Conservation (phyloP, 1,140 invertebrate species). For the Rhizoglyphus robini region DNA sequence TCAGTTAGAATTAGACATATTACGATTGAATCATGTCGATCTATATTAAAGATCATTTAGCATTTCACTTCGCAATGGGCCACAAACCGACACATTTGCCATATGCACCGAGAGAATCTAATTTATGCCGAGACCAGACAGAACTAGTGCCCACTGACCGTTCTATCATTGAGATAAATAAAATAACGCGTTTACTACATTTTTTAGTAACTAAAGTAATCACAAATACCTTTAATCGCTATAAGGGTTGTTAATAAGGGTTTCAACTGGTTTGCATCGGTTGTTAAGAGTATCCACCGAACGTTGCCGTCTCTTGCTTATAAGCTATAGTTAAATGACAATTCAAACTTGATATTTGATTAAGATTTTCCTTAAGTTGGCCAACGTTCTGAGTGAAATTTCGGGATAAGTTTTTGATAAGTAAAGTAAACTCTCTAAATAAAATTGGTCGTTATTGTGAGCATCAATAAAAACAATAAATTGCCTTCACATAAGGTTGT, state of each 20-base stretch:
- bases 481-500: not conserved
- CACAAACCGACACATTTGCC: no score
- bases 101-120: no score
- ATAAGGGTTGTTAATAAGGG: constrained; percentile 23
- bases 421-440: constrained; percentile 4
- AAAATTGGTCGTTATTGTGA: not conserved
- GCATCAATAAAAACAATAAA: not conserved
- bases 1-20: constrained; percentile 8
- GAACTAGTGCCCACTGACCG: no score
- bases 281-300: constrained; percentile 33
- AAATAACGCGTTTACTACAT: not conserved
- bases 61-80: not conserved
- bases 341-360: not conserved
- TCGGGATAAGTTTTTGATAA: not conserved
- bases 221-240: constrained; percentile 26
- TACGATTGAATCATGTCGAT: constrained; percentile 2
- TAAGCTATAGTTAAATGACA: constrained; percentile 29
- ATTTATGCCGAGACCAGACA: not conserved
- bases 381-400: not conserved
- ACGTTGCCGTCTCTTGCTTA: constrained; percentile 33
- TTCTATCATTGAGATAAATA: constrained; percentile 28
- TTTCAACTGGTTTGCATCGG: constrained; percentile 34
- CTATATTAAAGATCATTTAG: constrained; percentile 2
- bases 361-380: constrained; percentile 5
- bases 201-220: constrained; percentile 13